Percentiles rank a stretch among this genome's conserved stretches.
These are phyloP conservation scores for Coluber constrictor DNA, from an alignment of 2,797 vertebrate species.

Conservation along the genomic window DNA sequence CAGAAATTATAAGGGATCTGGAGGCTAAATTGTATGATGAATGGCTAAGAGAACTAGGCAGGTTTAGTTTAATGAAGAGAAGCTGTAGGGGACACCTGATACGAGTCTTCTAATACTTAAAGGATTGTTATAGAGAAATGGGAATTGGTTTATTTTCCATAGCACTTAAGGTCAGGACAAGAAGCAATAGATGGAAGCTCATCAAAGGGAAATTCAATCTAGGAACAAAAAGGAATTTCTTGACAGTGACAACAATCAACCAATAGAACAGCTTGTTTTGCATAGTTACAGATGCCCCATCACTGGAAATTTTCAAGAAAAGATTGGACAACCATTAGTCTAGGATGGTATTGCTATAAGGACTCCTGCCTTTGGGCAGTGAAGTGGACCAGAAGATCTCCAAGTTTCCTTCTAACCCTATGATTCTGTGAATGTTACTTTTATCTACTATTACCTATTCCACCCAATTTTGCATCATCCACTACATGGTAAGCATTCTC, in stretches of 20 bases:
- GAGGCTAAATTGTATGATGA: not conserved
- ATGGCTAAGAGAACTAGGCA: not conserved
- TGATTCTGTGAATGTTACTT: not conserved
- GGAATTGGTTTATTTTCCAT: not conserved
- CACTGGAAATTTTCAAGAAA: not conserved
- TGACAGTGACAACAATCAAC: not conserved
- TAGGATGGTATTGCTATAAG: not conserved
- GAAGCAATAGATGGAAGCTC: not conserved
- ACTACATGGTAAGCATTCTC: not conserved
- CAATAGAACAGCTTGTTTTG: not conserved
- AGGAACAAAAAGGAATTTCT: not conserved
- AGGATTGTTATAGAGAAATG: not conserved
- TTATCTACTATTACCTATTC: not conserved
- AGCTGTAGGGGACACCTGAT: not conserved
- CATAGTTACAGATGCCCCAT: not conserved
- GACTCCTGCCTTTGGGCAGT: not conserved
- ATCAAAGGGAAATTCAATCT: not conserved
- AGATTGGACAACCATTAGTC: not conserved
- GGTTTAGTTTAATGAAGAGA: not conserved
- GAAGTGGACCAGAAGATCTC: not conserved
- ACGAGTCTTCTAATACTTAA: not conserved
- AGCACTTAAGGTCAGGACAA: not conserved
- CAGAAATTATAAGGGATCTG: not conserved
- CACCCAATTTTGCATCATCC: not conserved
- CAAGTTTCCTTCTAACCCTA: not conserved